Base-by-base conservation (phyloP, 2,888 invertebrate genomes). In the Caenorhabditis sp. region DNA sequence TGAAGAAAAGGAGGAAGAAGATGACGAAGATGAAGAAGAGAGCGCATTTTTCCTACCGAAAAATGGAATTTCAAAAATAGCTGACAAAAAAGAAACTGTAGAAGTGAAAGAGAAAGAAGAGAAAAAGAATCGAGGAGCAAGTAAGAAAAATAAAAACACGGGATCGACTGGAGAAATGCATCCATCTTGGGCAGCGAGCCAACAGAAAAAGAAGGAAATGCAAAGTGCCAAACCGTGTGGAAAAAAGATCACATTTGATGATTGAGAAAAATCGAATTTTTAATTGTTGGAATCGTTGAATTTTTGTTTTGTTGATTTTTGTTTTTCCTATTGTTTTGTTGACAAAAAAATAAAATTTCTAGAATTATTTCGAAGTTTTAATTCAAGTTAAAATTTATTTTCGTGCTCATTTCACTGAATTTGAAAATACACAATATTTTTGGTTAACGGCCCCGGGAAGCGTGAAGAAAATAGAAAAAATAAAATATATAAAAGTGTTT, bases 121-220 rank as follows among this genome's bases (percentile, higher is more conserved):
- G 23, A 67, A 64, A 23, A 71, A 31, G 31, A 31, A 64, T 14
- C 66, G 66, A 37, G 66, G 68, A 24, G 58, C 55, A 1, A 68
- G 68, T 24, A 69, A 73, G 31, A 71, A 67, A 14, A 53, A 58
- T n/a, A n/a, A n/a, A 27, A 66, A 60, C 10, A 19, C 31, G 23
- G 24, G 5, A 12, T 14, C 19, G 8, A 21, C 58, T 49, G 72
- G 62, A 12, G 65, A 64, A 60, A 51, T 68, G 24, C 75, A 75
- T 58, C 75, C 75, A n/a, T 75, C 75, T 0, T 75, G 75, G 75
- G 43, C 59, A 14, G 75, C 75, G 1, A 63, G 62, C 31, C 65
- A 64, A 43, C 63, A 58, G 36, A 69, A 75, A 23, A 69, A 70
- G 26, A 62, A 67, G 43, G 67, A 75, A 53, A 24, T 66, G 61